Evolutionary conservation across 2,888 invertebrate genomes (phyloP), one percentile per base, ranked within the genome.

Genomic region (Phengaris alcon): DNA sequence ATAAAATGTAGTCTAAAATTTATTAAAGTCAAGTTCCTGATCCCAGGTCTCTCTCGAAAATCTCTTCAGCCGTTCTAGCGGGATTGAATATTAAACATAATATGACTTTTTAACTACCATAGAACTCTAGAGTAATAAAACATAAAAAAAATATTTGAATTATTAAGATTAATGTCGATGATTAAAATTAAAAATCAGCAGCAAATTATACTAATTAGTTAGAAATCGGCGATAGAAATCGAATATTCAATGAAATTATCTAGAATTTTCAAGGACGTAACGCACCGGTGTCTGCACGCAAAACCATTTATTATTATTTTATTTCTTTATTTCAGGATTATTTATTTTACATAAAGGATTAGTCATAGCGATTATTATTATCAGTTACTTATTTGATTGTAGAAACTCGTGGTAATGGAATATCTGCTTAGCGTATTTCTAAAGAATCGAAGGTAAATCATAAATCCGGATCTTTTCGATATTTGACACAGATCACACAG

Each of bases 171-270:
- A 64, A 64, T 64, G 13, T 35, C 35, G 64, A 44, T 44, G 35
- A 35, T 44, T 64, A 64, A 64, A 64, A 64, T 64, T 15, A 22
- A 64, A 64, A 44, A 44, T 44, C 51, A 55, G 57, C 13, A n/a
- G 55, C 13, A 57, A 55, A 75, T 70, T 64, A 68, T 54, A 54
- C 51, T 48, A 68, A 57, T 70, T 75, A 69, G 55, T 57, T 75
- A 57, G 75, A 75, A 75, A 75, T 75, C 75, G 68, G 52, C 35
- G n/a, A 10, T 44, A 68, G 75, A 75, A 75, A 75, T 70, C 75
- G 75, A 69, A 52, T 75, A 69, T 70, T 48, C 48, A 57, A 75
- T 69, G 5, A 46, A 51, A 48, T 48, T 46, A 46, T 75, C 69
- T 75, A 70, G 57, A 57, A 69, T 44, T 69, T 55, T 75, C 70